Percentiles rank a stretch among this genome's conserved stretches.
These are phyloP conservation scores for Fundulus diaphanus DNA, from an alignment of 2,797 vertebrate species.

Conservation along the genomic window DNA sequence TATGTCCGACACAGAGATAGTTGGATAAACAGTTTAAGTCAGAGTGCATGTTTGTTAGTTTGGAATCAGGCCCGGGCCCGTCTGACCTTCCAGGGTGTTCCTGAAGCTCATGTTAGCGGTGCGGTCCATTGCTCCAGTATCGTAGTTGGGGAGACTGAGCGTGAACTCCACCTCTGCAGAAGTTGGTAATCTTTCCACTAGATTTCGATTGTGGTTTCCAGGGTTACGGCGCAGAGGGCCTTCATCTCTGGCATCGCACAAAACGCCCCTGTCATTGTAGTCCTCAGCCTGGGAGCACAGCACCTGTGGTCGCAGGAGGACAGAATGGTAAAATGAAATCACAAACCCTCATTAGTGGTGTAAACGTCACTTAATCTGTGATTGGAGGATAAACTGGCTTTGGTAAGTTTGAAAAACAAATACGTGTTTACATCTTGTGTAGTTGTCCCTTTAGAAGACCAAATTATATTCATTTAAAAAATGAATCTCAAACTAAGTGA, in stretches of 20 bases:
- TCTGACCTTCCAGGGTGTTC: slow-evolving; percentile 94
- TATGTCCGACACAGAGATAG: neutral
- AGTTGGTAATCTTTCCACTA: slow-evolving; percentile 87
- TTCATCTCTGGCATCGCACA: slow-evolving; percentile 85
- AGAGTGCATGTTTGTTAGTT: neutral
- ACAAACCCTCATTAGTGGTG: neutral
- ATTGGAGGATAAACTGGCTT: neutral
- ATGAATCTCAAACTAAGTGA: neutral
- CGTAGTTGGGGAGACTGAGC: slow-evolving; percentile 86
- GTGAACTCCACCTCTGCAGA: slow-evolving; percentile 91
- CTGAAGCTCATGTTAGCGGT: slow-evolving; percentile 93
- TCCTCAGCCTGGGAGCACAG: slow-evolving; percentile 86
- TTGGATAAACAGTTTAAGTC: neutral
- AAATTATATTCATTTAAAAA: too few species aligned
- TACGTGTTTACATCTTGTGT: neutral
- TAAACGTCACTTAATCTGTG: neutral
- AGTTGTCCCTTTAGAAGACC: neutral
- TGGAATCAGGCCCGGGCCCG: neutral
- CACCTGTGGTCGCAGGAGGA: slow-evolving; percentile 76
- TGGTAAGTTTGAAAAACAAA: neutral
- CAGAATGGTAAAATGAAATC: neutral
- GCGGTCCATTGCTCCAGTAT: slow-evolving; percentile 90
- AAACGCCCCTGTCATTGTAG: slow-evolving; percentile 84
- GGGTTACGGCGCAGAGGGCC: slow-evolving; percentile 90
- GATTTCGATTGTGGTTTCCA: slow-evolving; percentile 85